Percentiles rank a stretch among this genome's conserved stretches.
Evolutionary conservation across 1,140 invertebrate genomes (phyloP).

Genomic region (Papilio helenus): DNA sequence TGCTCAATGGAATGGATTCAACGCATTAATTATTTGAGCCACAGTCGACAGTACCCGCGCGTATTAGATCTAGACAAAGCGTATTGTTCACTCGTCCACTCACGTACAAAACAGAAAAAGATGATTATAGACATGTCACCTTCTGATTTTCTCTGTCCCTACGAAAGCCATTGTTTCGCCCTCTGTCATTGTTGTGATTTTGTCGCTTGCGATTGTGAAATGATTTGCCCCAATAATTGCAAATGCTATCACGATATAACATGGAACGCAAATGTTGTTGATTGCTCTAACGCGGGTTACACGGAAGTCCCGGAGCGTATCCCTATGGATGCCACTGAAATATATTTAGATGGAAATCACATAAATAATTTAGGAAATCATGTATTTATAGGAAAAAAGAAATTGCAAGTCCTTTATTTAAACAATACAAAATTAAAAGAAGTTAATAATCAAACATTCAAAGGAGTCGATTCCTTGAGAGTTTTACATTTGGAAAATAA

Average conservation of each 20-base stretch:
- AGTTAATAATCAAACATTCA: conserved; percentile 94
- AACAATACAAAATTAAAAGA: conserved; percentile 91
- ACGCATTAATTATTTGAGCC: conserved; percentile 88
- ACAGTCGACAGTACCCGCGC: conserved; percentile 89
- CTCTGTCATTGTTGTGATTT: conserved; percentile 96
- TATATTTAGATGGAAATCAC: conserved; percentile 94
- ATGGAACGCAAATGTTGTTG: conserved; percentile 96
- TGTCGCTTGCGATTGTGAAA: conserved; percentile 95
- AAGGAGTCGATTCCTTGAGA: conserved; percentile 88
- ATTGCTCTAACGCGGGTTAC: conserved; percentile 91
- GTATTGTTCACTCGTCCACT: conserved; percentile 91
- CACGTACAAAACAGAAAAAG: conserved; percentile 87
- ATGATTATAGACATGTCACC: conserved; percentile 90
- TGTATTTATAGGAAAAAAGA: conserved; percentile 94
- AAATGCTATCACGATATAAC: conserved; percentile 95
- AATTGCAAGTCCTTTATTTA: conserved; percentile 91
- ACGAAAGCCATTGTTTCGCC: conserved; percentile 94
- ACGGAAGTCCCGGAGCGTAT: conserved; percentile 89
- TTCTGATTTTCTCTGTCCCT: conserved; percentile 93
- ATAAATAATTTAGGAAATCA: conserved; percentile 91
- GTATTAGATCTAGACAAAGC: conserved; percentile 93
- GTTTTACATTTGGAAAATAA: conserved; percentile 94
- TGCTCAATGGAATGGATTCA: conserved; percentile 94
- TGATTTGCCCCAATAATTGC: conserved; percentile 94
- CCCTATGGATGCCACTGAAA: conserved; percentile 95